A percentile compares a stretch with the other conserved stretches of the same genome.
Conservation (phyloP, 1,140 invertebrate species). For the Venturia canescens region DNA sequence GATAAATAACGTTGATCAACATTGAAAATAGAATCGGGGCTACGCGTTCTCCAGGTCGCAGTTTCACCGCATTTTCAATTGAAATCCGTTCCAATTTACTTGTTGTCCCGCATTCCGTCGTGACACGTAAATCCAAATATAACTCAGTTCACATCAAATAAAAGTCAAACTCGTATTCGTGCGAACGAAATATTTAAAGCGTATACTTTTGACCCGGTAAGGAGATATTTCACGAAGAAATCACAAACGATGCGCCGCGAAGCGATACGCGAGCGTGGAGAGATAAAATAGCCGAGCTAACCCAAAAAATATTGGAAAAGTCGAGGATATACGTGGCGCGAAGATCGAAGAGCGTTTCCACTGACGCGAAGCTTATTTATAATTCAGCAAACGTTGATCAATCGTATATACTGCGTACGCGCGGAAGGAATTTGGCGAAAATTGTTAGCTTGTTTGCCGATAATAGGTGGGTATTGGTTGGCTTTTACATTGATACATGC, state of each 20-base stretch:
- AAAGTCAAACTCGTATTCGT: neutral
- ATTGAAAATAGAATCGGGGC: constrained; percentile 14
- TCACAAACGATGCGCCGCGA: neutral
- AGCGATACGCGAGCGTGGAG: neutral
- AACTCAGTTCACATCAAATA: neutral
- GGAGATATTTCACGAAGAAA: neutral
- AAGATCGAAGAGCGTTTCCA: no score
- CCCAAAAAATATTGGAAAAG: neutral
- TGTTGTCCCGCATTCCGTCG: neutral
- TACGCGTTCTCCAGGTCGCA: constrained; percentile 11
- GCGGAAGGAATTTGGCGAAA: neutral
- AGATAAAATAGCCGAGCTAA: neutral
- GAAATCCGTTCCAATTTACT: neutral
- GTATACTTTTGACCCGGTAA: neutral
- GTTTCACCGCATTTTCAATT: neutral
- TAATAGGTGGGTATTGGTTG: constrained; percentile 22
- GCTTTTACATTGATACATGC: neutral
- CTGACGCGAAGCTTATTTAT: no score
- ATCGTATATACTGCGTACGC: neutral
- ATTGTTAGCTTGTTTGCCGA: constrained; percentile 3
- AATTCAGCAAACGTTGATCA: neutral
- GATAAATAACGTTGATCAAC: neutral
- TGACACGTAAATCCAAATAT: neutral
- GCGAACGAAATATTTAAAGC: neutral
- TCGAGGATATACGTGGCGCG: neutral